phyloP scores from a whole-genome alignment of 2,797 vertebrate species.

The Amphiprion clarkii region DNA sequence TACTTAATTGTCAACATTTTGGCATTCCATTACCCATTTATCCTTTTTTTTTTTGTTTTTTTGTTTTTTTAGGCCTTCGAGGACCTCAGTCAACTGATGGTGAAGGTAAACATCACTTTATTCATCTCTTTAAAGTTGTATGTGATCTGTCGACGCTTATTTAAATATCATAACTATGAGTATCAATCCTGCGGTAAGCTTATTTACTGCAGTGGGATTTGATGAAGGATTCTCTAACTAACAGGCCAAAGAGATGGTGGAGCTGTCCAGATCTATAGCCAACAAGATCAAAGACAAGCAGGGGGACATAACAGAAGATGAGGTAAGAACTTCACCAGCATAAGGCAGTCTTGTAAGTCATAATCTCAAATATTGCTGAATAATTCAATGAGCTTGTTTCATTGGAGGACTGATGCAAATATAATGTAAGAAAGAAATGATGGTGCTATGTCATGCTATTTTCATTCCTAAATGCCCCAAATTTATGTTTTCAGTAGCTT shows the following conservation, averaged over 20 bases:
- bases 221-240: conserved; percentile 39
- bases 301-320: conserved; percentile 97
- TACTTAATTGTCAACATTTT: conserved; percentile 48
- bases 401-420: background rate
- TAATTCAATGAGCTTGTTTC: too few species aligned
- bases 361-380: background rate
- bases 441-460: background rate
- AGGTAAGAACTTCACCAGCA: conserved; percentile 83
- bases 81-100: conserved; percentile 98
- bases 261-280: conserved; percentile 96
- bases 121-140: background rate
- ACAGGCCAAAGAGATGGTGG: conserved; percentile 99
- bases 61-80: conserved; percentile 93
- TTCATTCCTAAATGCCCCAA: background rate
- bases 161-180: background rate
- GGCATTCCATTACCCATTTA: conserved; percentile 25
- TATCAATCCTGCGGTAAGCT: conserved; percentile 1
- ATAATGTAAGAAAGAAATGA: background rate
- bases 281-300: conserved; percentile 99
- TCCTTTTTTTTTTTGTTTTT: conserved; percentile 32
- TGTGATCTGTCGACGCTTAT: background rate
- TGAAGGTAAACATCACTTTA: conserved; percentile 89
- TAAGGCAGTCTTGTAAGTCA: background rate
- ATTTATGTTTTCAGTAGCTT: background rate
- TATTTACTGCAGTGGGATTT: background rate